Evolutionary conservation across 2,113 vertebrate species (phyloP), one percentile per base, ranked within the genome.

Genomic region (Antechinus flavipes): DNA sequence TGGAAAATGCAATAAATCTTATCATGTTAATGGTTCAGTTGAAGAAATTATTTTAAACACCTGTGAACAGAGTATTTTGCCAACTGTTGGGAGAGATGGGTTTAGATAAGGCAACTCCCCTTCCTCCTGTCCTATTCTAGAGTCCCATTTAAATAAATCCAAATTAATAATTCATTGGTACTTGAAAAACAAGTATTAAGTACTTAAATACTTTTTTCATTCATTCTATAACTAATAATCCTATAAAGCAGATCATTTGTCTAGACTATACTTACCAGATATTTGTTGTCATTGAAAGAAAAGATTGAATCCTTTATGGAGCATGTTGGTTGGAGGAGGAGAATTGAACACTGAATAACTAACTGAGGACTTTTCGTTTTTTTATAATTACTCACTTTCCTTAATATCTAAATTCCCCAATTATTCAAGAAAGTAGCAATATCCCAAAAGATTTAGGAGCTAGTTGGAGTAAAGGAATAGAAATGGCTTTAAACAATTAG

Each of bases 401-500:
- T 96, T 93, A 53, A 0, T 16, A 22, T n/a, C n/a, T 42, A 42
- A 76, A 76, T 9, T 23, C 84, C 92, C 16, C 11, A 84, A 93
- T 76, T 42, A 42, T 93, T 76, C 92, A 96, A 94, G 49, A 94
- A 90, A n/a, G 53, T 2, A 0, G 23, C 54, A 91, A 89, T 91
- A 30, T 35, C 9, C 42, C n/a, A 27, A 89, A 90, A 93, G 52
- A 54, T n/a, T 10, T 35, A 58, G 91, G n/a, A 96, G 2, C 47
- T 42, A 95, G 89, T 27, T 53, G 50, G 53, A 89, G 2, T 27
- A 93, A 54, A 95, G 35, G 61, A 93, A 2, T 94, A 24, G 47
- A 53, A 8, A 94, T 94, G 50, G 27, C 35, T 96, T 93, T 58
- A 93, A 61, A 93, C 49, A 61, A n/a, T 76, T 4, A 61, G 26